Conservation (phyloP, 2,113 vertebrate genomes). For the Zingel zingel region DNA sequence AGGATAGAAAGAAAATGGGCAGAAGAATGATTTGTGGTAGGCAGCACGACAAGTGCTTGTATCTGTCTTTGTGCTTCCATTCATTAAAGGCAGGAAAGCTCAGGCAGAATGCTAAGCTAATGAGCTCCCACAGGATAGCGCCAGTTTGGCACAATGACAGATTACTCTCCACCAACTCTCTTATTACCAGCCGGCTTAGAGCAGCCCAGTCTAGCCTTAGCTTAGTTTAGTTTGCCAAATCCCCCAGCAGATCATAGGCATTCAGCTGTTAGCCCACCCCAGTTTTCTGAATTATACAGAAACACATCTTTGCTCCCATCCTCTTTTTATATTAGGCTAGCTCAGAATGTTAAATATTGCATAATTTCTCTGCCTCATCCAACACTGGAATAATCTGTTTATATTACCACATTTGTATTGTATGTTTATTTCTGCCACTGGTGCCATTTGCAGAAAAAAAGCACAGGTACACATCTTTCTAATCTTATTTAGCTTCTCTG, state of each 20-base stretch:
- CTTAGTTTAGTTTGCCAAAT: conserved; percentile 54
- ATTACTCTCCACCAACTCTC: conserved; percentile 52
- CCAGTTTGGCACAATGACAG: conserved; percentile 63
- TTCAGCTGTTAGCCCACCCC: conserved; percentile 10
- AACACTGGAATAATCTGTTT: background rate
- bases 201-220: conserved; percentile 47
- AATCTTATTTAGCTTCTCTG: conserved; percentile 57
- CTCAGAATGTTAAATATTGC: conserved; percentile 14
- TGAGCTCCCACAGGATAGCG: conserved; percentile 79
- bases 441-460: background rate
- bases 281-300: conserved; percentile 21
- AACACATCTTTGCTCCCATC: conserved; percentile 1
- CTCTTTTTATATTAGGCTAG: background rate
- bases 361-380: conserved; percentile 6
- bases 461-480: conserved; percentile 34
- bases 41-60: conserved; percentile 18
- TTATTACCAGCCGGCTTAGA: conserved; percentile 49
- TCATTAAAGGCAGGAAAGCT: conserved; percentile 67
- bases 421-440: conserved; percentile 16
- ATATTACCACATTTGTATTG: background rate
- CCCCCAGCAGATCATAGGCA: conserved; percentile 34
- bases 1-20: background rate
- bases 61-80: conserved; percentile 52
- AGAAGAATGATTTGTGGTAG: conserved; percentile 35
- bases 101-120: conserved; percentile 75